Base-by-base conservation (phyloP, 1,140 invertebrate species). In the Drosophila nigrodunni region DNA sequence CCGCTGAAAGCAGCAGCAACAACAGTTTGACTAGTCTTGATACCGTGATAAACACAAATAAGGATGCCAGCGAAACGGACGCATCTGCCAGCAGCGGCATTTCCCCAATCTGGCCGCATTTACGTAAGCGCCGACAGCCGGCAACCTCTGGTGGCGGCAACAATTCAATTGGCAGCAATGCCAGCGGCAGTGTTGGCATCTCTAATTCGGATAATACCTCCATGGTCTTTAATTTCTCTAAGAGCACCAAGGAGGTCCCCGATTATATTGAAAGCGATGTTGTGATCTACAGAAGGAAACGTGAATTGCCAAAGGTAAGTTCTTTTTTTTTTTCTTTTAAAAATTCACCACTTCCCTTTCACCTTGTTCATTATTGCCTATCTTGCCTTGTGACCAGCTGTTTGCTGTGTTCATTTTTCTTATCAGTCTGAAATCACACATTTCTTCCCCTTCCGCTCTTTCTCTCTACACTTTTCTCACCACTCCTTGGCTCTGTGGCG, bases 231-330 rank as follows among this genome's bases (percentile, higher is more conserved):
- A 97, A 97, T 93, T 98, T 97, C 93, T 92, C 90, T 39, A 96
- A 95, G 75, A 94, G 95, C 91, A 94, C 96, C 78, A 96, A 96
- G 91, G 95, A 96, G 78, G 96, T 97, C 75, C 97, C 97, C 52
- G 96, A 97, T 94, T 97, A 98, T 93, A 97, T 97, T 90, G 96
- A 97, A 92, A 97, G 97, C 93, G 97, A 97, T 93, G 96, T 96
- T 64, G 94, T 96, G 78, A 95, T 96, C 61, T 94, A 95, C 62
- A 94, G 94, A 76, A 94, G 94, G 88, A 94, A 95, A 81, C 93
- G 95, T 62, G 94, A 95, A 83, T 94, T 95, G 77, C 94, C 95
- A 73, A 96, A 96, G 95, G 96, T 96, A 89, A 95, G 94, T 92
- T 2, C 11, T 6, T 30, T 30, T 5, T 30, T 30, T 6, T 30